A percentile compares a stretch with the other conserved stretches of the same genome.
Evolutionary conservation across 2,888 invertebrate species (phyloP).

Genomic region (Macropis europaea): DNA sequence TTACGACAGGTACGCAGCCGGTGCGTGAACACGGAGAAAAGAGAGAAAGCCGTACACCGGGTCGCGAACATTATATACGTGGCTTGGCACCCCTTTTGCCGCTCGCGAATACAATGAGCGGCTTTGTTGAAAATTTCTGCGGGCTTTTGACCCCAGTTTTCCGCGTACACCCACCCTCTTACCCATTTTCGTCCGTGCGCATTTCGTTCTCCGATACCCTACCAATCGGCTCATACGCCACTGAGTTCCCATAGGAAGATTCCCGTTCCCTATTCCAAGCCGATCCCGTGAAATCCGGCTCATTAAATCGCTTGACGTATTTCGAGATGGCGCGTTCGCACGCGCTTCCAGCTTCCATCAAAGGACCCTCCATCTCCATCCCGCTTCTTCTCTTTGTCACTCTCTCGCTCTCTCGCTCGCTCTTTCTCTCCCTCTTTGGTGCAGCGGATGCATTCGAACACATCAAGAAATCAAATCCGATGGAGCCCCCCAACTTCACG

Average conservation of each 20-base stretch:
- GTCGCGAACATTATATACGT: slow-evolving; percentile 42
- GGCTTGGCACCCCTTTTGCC: slow-evolving; percentile 45
- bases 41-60: slow-evolving; percentile 18
- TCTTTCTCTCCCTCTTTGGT: no score
- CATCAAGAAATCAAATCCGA: slow-evolving; percentile 33
- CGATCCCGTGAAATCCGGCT: slow-evolving; percentile 68
- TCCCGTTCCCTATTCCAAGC: slow-evolving; percentile 42
- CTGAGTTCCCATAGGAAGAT: slow-evolving; percentile 50
- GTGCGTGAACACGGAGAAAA: slow-evolving; percentile 52
- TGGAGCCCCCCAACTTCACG: not conserved
- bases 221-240: slow-evolving; percentile 48
- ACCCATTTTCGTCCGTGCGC: slow-evolving; percentile 26
- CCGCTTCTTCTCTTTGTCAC: not conserved
- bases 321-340: slow-evolving; percentile 51
- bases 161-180: slow-evolving; percentile 26
- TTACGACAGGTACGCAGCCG: slow-evolving; percentile 50
- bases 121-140: slow-evolving; percentile 66
- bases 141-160: slow-evolving; percentile 64
- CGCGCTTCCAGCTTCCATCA: slow-evolving; percentile 43
- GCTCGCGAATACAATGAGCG: slow-evolving; percentile 48
- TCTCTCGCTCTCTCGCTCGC: not conserved
- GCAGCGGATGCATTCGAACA: slow-evolving; percentile 23
- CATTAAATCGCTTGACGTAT: slow-evolving; percentile 62
- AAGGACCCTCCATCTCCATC: slow-evolving; percentile 10
- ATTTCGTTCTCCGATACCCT: slow-evolving; percentile 38